These are phyloP conservation scores for Melanaphis sacchari DNA, from an alignment of 1,140 invertebrate genomes.

Conservation along the genomic window DNA sequence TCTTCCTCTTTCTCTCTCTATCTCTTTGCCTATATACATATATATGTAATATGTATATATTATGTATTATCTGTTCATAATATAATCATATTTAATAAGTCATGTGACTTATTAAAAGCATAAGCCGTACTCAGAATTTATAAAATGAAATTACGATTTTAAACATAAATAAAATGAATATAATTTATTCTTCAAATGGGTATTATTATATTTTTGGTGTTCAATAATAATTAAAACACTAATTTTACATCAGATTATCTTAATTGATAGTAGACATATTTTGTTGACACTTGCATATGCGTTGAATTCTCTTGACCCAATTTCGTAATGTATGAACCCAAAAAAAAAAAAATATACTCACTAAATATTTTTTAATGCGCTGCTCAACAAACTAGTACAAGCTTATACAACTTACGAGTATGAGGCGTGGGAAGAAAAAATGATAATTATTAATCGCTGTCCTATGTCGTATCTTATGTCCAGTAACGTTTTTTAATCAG, in stretches of 20 bases:
- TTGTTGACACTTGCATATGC: background rate
- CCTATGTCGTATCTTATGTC: constrained; percentile 5
- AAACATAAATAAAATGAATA: background rate
- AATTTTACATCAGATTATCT: background rate
- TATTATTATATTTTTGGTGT: background rate
- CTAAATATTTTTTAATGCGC: background rate
- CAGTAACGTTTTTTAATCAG: constrained; percentile 47
- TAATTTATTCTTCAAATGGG: too few species aligned
- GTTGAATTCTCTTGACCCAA: constrained; percentile 48
- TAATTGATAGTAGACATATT: background rate
- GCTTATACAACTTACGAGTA: background rate
- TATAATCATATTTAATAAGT: background rate
- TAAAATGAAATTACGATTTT: background rate
- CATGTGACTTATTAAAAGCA: background rate
- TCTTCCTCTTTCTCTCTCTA: too few species aligned
- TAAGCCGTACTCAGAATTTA: background rate
- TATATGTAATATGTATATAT: too few species aligned
- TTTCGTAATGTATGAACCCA: background rate
- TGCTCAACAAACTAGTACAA: background rate
- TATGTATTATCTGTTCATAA: background rate
- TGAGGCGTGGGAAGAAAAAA: constrained; percentile 19
- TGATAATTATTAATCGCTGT: background rate
- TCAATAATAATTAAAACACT: background rate
- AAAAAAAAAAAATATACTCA: constrained; percentile 2
- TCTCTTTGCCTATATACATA: too few species aligned